Evolutionary conservation across 2,888 invertebrate species (phyloP).

Genomic region (Craniophora ligustri): DNA sequence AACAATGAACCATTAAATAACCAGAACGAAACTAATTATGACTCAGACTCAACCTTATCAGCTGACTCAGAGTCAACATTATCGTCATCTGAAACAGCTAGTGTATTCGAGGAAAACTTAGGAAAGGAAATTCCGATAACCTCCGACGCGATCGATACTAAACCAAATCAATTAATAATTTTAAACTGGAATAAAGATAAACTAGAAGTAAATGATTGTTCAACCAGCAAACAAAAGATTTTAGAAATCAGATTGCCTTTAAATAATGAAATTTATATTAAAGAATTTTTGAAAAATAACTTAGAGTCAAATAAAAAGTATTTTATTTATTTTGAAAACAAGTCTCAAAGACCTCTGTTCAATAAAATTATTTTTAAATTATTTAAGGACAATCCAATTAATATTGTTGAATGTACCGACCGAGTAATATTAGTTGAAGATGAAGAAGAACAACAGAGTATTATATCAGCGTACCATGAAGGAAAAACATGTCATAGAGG

Average conservation of each 20-base stretch:
- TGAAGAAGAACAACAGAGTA: conserved; percentile 39
- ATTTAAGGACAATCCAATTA: conserved; percentile 40
- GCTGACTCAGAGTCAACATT: not conserved
- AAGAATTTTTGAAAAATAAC: conserved; percentile 55
- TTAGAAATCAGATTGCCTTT: conserved; percentile 50
- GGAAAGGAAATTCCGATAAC: conserved; percentile 49
- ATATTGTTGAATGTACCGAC: conserved; percentile 51
- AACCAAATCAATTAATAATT: conserved; percentile 56
- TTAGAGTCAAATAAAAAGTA: conserved; percentile 43
- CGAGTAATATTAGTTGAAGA: conserved; percentile 27
- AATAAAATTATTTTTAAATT: conserved; percentile 11
- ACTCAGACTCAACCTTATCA: not conserved
- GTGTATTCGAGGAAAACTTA: no score
- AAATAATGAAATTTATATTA: no score
- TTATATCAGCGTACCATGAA: conserved; percentile 33
- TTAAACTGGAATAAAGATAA: conserved; percentile 44
- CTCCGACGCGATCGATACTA: conserved; percentile 56
- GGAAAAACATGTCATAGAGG: conserved; percentile 51
- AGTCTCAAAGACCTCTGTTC: conserved; percentile 3
- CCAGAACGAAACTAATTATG: not conserved
- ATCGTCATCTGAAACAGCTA: conserved; percentile 2
- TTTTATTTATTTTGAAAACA: conserved; percentile 49
- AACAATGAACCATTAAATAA: not conserved
- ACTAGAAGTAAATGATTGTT: conserved; percentile 43
- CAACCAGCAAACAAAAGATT: conserved; percentile 48